A percentile compares a stretch with the other conserved stretches of the same genome.
phyloP scores from a whole-genome alignment of 92 coral and sea anemone genomes.

The Epizoanthus fatuus region DNA sequence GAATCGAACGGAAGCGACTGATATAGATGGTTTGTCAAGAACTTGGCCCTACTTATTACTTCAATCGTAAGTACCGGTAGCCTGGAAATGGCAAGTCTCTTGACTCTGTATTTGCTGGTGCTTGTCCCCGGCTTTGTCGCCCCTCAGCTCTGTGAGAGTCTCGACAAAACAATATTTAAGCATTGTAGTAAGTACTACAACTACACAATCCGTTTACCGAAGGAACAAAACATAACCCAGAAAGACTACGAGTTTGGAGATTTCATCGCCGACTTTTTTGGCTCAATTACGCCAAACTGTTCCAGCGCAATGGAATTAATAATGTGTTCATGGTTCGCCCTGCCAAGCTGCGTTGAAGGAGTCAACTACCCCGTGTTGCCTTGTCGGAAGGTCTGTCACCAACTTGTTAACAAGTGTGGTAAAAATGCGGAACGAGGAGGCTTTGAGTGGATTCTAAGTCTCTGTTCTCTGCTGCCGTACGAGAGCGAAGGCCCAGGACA shows the following conservation, averaged over 20 bases:
- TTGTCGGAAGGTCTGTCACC: constrained; percentile 35
- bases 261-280: neutral
- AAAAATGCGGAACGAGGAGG: neutral
- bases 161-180: constrained; percentile 16
- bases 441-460: constrained; percentile 29
- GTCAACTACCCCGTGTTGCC: constrained; percentile 5
- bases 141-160: constrained; percentile 3
- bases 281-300: constrained; percentile 5
- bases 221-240: constrained; percentile 14
- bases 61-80: neutral
- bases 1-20: neutral
- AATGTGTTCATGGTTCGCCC: constrained; percentile 10
- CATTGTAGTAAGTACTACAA: constrained; percentile 32
- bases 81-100: neutral
- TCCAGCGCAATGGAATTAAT: constrained; percentile 26
- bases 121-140: neutral
- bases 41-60: neutral
- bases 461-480: constrained; percentile 5
- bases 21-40: neutral
- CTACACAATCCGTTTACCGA: constrained; percentile 13
- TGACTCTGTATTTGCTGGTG: neutral
- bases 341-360: constrained; percentile 31
- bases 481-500: neutral
- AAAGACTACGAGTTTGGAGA: neutral
- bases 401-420: constrained; percentile 15